Base-by-base conservation (phyloP, 2,888 invertebrate genomes). In the Lasioglossum villosulum region DNA sequence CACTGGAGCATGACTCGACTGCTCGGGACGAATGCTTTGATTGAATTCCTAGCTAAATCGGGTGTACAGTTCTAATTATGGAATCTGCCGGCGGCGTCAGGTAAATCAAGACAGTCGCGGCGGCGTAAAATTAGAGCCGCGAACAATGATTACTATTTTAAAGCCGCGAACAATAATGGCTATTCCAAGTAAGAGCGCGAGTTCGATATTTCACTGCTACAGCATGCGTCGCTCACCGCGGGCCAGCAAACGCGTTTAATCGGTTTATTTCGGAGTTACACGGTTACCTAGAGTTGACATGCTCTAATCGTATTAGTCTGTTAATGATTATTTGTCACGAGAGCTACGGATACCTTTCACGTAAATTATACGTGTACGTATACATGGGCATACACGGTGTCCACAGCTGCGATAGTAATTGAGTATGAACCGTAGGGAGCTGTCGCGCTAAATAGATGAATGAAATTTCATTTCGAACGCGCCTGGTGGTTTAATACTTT, bases 201-300 rank as follows among this genome's bases (percentile, higher is more conserved):
- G 76, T 56, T 76, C 72, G 72, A 83, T 68, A 83, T 77, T 56
- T 30, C 37, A 45, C 77, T 83, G 56, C 23, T 59, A 66, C 72
- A 45, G 56, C 5, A 45, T 23, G 63, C 23, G 52, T 23, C 23
- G 45, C n/a, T 63, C 37, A 23, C 6, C 3, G 63, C 52, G 37
- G 10, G 16, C 1, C 45, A 16, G 27, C 42, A 56, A 39, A 68
- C 30, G 8, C 56, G 30, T 78, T 75, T 56, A 59, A 75, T 19
- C 37, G 73, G 14, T 39, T 42, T 27, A 45, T 73, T 73, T 83
- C 63, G 37, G 68, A 37, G 59, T 70, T 68, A 39, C 4, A 14
- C 37, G n/a, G 48, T 73, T 39, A 37, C 39, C 45, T 30, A 12
- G 16, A 48, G n/a, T 68, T 34, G 37, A 71, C 63, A 14, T 45